A percentile compares a stretch with the other conserved stretches of the same genome.
Conservation (phyloP, 2,113 vertebrate species). For the Thalassarche chlororhynchos region DNA sequence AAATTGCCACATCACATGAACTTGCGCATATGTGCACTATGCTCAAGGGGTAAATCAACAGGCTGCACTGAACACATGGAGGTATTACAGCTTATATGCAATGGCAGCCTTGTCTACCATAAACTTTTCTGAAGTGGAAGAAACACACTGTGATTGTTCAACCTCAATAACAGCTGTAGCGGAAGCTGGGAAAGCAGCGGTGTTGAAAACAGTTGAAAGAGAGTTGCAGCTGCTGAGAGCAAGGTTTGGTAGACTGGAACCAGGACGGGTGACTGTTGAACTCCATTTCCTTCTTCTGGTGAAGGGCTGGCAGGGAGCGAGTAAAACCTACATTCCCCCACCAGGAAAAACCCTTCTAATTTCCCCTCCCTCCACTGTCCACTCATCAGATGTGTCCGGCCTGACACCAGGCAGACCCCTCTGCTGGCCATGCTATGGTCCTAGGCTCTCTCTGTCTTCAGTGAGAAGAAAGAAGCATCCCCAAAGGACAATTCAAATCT, state of each 20-base stretch:
- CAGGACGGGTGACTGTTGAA: neutral
- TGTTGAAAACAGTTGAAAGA: neutral
- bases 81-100: neutral
- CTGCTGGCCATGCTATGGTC: neutral
- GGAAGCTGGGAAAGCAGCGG: neutral
- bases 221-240: neutral
- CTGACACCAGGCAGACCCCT: neutral
- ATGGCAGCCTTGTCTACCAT: neutral
- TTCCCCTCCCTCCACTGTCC: neutral
- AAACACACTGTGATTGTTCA: neutral
- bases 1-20: neutral
- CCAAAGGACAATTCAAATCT: neutral
- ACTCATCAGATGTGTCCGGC: neutral
- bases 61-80: neutral
- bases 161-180: neutral
- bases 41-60: neutral
- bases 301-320: neutral
- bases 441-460: neutral
- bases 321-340: neutral
- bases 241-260: neutral
- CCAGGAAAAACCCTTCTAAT: neutral
- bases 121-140: neutral
- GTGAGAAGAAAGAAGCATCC: neutral
- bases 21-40: neutral
- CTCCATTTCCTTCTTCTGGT: neutral